A percentile compares a stretch with the other conserved stretches of the same genome.
phyloP scores from a whole-genome alignment of 2,888 invertebrate genomes.

The Ametastegia equiseti region DNA sequence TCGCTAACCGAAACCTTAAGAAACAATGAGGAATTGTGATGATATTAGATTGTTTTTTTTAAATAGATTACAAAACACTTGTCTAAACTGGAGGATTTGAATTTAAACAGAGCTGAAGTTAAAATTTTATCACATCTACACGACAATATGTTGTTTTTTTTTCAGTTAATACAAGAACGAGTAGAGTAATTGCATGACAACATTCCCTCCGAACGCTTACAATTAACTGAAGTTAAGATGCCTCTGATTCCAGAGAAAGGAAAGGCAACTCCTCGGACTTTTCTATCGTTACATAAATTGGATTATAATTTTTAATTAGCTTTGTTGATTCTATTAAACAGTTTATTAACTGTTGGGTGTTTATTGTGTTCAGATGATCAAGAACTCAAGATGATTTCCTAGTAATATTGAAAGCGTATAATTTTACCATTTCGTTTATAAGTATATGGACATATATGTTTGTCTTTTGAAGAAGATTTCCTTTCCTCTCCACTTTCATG shows the following conservation, averaged over 20 bases:
- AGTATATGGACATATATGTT: background rate
- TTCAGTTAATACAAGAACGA: background rate
- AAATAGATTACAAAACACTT: background rate
- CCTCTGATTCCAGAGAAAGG: conserved; percentile 34
- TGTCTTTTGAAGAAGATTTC: background rate
- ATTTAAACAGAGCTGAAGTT: no score
- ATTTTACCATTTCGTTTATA: background rate
- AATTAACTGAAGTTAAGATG: conserved; percentile 44
- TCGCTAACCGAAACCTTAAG: conserved; percentile 70
- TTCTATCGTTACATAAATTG: conserved; percentile 36
- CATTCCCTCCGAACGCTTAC: conserved; percentile 25
- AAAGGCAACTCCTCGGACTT: conserved; percentile 3
- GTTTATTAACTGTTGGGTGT: background rate
- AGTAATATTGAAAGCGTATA: background rate
- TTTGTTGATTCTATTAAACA: conserved; percentile 1
- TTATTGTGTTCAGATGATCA: background rate
- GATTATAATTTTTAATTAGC: conserved; percentile 28
- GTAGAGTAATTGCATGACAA: background rate
- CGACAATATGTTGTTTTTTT: conserved; percentile 1
- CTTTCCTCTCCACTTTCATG: background rate
- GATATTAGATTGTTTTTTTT: background rate
- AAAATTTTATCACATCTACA: background rate
- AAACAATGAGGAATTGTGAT: conserved; percentile 14
- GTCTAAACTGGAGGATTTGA: background rate
- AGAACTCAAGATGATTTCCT: conserved; percentile 34